phyloP scores from a whole-genome alignment of 2,797 vertebrate species.

The Natrix natrix region DNA sequence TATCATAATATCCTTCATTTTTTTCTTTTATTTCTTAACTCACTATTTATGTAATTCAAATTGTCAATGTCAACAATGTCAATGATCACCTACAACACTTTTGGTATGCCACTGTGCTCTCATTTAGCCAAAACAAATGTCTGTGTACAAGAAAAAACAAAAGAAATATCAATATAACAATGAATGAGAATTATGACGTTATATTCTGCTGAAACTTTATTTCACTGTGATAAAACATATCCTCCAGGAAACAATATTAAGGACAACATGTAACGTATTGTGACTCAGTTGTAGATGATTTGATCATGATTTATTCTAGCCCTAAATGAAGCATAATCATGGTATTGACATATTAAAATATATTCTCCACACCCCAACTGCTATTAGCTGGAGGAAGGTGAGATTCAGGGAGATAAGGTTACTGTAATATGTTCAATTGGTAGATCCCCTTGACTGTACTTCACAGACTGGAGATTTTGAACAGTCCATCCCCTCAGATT shows the following conservation, averaged over 20 bases:
- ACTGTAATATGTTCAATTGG: too few species aligned
- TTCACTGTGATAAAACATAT: background rate
- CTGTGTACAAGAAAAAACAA: background rate
- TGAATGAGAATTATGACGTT: background rate
- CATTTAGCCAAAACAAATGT: constrained; percentile 2
- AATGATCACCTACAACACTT: background rate
- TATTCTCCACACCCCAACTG: background rate
- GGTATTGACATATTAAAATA: background rate
- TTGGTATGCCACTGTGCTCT: background rate
- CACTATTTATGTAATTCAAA: constrained; percentile 5
- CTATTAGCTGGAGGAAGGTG: background rate
- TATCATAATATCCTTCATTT: background rate
- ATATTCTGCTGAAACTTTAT: background rate
- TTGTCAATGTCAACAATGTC: fast-evolving
- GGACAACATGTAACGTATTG: background rate
- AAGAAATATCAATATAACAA: background rate
- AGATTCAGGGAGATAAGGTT: too few species aligned
- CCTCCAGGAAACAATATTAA: background rate
- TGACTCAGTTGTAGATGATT: background rate
- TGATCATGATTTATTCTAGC: background rate
- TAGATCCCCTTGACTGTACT: background rate
- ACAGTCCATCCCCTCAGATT: too few species aligned
- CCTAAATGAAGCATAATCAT: background rate
- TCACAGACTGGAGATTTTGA: too few species aligned
- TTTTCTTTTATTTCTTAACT: background rate